Evolutionary conservation across 2,888 invertebrate genomes (phyloP), one percentile per base, ranked within the genome.

Genomic region (Panorpa germanica): DNA sequence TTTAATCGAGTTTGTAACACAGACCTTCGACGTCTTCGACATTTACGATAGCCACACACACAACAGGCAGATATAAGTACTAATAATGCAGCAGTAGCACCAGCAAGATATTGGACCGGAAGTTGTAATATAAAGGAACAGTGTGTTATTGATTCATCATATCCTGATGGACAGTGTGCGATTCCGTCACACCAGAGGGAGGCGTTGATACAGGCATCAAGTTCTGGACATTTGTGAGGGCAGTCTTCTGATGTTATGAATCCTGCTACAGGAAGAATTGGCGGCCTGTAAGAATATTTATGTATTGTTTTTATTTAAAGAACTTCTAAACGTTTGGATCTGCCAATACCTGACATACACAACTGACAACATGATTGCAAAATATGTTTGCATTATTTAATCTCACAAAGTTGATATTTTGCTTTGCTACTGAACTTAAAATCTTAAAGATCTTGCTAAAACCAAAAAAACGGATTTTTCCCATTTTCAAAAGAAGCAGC

Each of bases 151-250:
- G 81, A 66, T 53, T 82, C 81, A 52, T 83, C 82, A 39, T 73
- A 70, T 1, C 78, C 81, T 3, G 69, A 71, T 7, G 82, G 82
- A 45, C 83, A 83, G 48, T 83, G 80, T 28, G 63, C 55, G 20
- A 66, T 52, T 11, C 80, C 81, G 44, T 82, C 80, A 44, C 82
- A 83, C 80, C 82, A 81, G 30, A 82, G 62, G 26, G 71, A 68
- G 0, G 72, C 61, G 43, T 75, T 70, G 38, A 82, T 80, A 50
- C 82, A 83, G 9, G 81, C 82, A 47, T 78, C 75, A 37, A 83
- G 52, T 32, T 81, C 81, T 3, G 75, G 67, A 47, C 83, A 83
- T 25, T 73, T 65, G 50, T 71, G 70, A 37, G 65, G 63, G 45
- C 82, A 82, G 42, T 81, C 78, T 33, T 73, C 74, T 25, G 69